These are phyloP conservation scores for Homalodisca vitripennis DNA, from an alignment of 1,140 invertebrate species.

Conservation along the genomic window DNA sequence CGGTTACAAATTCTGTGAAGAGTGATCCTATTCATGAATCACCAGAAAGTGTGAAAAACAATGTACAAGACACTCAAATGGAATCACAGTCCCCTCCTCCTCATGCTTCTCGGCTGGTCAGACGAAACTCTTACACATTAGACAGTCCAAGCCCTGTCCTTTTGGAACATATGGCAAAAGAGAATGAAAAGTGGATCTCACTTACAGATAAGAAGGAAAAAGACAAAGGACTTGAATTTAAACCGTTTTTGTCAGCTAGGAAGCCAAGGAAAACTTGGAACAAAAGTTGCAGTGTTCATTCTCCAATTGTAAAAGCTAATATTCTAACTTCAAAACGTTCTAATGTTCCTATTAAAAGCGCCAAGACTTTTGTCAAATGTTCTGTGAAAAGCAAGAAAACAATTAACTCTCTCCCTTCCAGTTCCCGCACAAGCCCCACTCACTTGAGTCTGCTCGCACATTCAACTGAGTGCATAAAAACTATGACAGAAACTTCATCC, in stretches of 20 bases:
- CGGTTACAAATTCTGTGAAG: background rate
- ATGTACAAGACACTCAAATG: background rate
- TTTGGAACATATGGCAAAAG: conserved; percentile 12
- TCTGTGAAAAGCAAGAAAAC: background rate
- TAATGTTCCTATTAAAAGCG: background rate
- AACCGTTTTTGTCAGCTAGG: background rate
- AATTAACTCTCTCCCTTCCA: background rate
- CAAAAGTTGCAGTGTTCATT: background rate
- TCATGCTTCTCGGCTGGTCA: background rate
- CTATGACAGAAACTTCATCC: background rate
- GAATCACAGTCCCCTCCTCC: too few species aligned
- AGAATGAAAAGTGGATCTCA: background rate
- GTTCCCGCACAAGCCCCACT: background rate
- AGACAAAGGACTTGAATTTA: background rate
- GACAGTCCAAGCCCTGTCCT: conserved; percentile 19
- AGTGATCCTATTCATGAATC: background rate
- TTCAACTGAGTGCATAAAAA: background rate
- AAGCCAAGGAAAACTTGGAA: conserved; percentile 12
- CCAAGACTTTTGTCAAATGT: background rate
- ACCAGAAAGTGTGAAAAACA: background rate
- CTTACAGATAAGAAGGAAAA: background rate
- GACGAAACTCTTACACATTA: conserved; percentile 15
- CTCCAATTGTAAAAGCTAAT: background rate
- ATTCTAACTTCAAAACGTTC: too few species aligned
- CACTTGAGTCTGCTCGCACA: background rate